Conservation (phyloP, 2,888 invertebrate genomes). For the Andrena bucephala region DNA sequence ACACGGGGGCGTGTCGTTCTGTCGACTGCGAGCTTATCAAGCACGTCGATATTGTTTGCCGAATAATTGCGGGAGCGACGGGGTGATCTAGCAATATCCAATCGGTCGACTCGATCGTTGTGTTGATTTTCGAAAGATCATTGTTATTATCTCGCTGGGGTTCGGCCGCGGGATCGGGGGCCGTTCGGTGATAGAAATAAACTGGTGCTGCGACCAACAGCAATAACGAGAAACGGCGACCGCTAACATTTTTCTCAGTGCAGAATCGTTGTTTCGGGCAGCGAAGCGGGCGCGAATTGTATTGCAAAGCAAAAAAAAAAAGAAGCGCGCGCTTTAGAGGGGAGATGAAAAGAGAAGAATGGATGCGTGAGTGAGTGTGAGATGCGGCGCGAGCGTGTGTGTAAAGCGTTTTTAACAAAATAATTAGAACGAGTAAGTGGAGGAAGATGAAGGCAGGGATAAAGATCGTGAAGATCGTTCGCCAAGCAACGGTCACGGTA, state of each 20-base stretch:
- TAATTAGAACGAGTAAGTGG: background rate
- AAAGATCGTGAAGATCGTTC: slow-evolving; percentile 58
- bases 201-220: slow-evolving; percentile 24
- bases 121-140: slow-evolving; percentile 20
- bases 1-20: background rate
- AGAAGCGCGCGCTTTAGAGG: slow-evolving; percentile 18
- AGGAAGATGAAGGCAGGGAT: slow-evolving; percentile 17
- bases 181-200: slow-evolving; percentile 14
- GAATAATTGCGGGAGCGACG: background rate
- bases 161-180: slow-evolving; percentile 3
- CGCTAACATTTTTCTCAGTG: slow-evolving; percentile 66
- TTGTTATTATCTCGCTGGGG: slow-evolving; percentile 21
- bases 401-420: slow-evolving; percentile 54
- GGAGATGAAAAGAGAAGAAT: slow-evolving; percentile 33
- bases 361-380: slow-evolving; percentile 19
- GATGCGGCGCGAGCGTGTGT: slow-evolving; percentile 41
- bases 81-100: background rate
- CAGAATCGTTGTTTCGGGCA: slow-evolving; percentile 45
- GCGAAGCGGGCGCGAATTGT: slow-evolving; percentile 27
- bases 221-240: slow-evolving; percentile 25
- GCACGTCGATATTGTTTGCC: background rate
- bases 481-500: slow-evolving; percentile 67
- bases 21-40: background rate
- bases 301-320: background rate
- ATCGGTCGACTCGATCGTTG: background rate